Conservation (phyloP, 1,140 invertebrate genomes). For the Temnothorax curvispinosus region DNA sequence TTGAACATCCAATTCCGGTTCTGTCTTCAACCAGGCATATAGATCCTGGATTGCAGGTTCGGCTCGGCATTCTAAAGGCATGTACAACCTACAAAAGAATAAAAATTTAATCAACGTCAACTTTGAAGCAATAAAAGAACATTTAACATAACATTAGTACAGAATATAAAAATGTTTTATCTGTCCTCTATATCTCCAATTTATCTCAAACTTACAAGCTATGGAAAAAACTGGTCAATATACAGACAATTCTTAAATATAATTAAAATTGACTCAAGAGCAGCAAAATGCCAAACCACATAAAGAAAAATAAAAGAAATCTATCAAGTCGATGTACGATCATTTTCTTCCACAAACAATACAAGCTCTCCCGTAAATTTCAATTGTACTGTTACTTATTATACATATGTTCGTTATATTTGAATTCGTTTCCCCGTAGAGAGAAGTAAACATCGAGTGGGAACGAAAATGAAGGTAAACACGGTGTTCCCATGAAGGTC, state of each 20-base stretch:
- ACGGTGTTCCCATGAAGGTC: neutral
- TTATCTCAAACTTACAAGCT: neutral
- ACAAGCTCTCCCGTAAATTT: neutral
- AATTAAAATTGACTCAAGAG: slow-evolving; percentile 13
- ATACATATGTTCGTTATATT: neutral
- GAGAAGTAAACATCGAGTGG: neutral
- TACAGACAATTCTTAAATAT: neutral
- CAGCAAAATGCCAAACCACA: neutral
- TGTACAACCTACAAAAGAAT: slow-evolving; percentile 67
- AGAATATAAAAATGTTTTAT: neutral
- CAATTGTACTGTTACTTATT: neutral
- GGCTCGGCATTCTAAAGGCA: slow-evolving; percentile 36
- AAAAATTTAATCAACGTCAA: neutral
- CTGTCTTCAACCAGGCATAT: slow-evolving; percentile 67
- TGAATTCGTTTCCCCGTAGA: neutral
- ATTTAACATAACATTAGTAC: neutral
- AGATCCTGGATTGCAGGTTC: slow-evolving; percentile 66
- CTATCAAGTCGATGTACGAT: neutral
- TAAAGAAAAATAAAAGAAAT: neutral
- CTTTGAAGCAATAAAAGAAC: neutral
- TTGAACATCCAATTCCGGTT: slow-evolving; percentile 53
- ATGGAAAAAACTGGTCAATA: neutral
- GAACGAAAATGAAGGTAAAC: neutral
- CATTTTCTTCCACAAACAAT: neutral
- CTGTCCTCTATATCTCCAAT: neutral